phyloP scores from a whole-genome alignment of 2,888 invertebrate species.

The Dascillus cervinus region DNA sequence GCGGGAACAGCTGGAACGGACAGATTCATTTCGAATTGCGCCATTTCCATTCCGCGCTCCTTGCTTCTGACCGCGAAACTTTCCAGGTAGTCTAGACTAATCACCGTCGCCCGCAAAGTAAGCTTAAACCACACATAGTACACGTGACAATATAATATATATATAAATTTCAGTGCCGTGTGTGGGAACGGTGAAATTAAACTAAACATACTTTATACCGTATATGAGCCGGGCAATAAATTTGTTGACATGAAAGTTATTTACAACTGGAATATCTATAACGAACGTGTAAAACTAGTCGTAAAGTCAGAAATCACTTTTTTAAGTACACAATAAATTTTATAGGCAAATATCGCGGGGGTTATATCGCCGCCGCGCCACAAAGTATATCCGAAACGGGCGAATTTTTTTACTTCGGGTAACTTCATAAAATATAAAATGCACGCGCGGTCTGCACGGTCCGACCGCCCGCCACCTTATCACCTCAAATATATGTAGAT shows the following conservation, averaged over 20 bases:
- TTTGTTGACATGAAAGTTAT: constrained; percentile 26
- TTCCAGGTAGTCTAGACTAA: constrained; percentile 38
- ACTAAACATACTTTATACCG: too few species aligned
- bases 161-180: too few species aligned
- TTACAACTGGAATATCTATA: constrained; percentile 23
- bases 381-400: constrained; percentile 19
- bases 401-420: constrained; percentile 16
- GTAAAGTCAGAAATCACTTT: constrained; percentile 27
- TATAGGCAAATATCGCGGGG: constrained; percentile 27
- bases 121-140: constrained; percentile 16
- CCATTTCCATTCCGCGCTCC: constrained; percentile 38
- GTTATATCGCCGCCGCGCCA: constrained; percentile 19
- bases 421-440: constrained; percentile 32
- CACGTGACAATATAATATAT: too few species aligned
- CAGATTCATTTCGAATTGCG: constrained; percentile 42
- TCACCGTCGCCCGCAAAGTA: constrained; percentile 31
- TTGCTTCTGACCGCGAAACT: constrained; percentile 41
- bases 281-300: constrained; percentile 27
- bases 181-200: too few species aligned
- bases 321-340: constrained; percentile 32
- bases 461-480: constrained; percentile 33
- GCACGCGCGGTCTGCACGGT: constrained; percentile 21
- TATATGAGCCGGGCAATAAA: constrained; percentile 22
- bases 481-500: constrained; percentile 40
- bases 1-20: constrained; percentile 44